Evolutionary conservation across 2,113 vertebrate species (phyloP).

Genomic region (Zeus faber): DNA sequence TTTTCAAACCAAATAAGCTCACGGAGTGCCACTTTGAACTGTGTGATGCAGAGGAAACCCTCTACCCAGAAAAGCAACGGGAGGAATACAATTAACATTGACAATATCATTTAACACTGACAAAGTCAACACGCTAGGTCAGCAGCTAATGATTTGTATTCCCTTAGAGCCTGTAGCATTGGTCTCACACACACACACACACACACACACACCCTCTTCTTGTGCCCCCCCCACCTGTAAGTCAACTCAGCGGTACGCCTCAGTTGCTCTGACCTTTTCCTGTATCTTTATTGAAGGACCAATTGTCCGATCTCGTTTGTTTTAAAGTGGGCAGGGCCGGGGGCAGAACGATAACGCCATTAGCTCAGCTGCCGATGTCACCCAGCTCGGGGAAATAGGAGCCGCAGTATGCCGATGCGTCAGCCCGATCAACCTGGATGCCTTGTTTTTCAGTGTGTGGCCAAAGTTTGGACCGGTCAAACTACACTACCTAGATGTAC

Average conservation of each 20-base stretch:
- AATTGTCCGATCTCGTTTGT: conserved; percentile 30
- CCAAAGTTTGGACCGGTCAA: background rate
- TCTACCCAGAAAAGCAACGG: background rate
- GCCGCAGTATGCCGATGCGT: conserved; percentile 28
- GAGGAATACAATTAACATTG: background rate
- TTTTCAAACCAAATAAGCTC: no score
- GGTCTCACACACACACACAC: conserved; percentile 3
- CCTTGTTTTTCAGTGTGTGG: background rate
- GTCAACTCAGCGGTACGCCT: background rate
- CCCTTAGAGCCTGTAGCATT: no score
- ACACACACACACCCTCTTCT: background rate
- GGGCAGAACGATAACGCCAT: conserved; percentile 42
- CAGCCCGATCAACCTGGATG: conserved; percentile 26
- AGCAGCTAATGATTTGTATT: background rate
- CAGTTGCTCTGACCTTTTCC: conserved; percentile 27
- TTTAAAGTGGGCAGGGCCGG: conserved; percentile 4
- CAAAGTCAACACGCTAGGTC: background rate
- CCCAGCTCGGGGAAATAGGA: conserved; percentile 50
- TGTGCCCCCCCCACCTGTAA: background rate
- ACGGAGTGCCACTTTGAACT: no score
- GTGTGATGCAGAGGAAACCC: no score
- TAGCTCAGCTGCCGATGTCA: conserved; percentile 9
- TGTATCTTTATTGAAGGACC: conserved; percentile 31
- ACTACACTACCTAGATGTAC: background rate
- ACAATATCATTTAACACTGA: background rate